Evolutionary conservation across 2,888 invertebrate genomes (phyloP).

Genomic region (Eristalinus sepulchralis): DNA sequence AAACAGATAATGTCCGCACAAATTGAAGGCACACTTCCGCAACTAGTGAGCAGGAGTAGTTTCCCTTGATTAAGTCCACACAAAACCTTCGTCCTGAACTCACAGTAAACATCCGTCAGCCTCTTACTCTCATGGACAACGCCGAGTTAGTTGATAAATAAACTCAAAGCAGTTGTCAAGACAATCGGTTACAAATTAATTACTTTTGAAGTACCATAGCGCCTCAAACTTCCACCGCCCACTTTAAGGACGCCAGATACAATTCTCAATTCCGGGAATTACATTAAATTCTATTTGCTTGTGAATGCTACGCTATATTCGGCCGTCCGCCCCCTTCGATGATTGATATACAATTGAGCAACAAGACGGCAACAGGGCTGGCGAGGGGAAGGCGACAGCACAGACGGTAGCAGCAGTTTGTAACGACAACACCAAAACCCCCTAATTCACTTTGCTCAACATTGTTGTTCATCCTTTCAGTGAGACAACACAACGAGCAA

Average conservation of each 20-base stretch:
- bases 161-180: constrained; percentile 27
- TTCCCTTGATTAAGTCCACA: not conserved
- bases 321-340: constrained; percentile 16
- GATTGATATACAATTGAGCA: constrained; percentile 40
- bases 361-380: not conserved
- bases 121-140: not conserved
- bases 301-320: constrained; percentile 38
- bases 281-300: constrained; percentile 62
- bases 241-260: constrained; percentile 5
- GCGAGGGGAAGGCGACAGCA: not conserved
- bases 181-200: constrained; percentile 56
- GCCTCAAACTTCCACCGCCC: not conserved
- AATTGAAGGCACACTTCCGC: not conserved
- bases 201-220: constrained; percentile 44
- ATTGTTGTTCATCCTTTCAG: constrained; percentile 5
- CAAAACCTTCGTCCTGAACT: not conserved
- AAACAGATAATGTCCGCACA: not conserved
- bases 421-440: constrained; percentile 14
- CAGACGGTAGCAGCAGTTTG: not conserved
- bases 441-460: constrained; percentile 52
- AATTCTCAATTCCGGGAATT: constrained; percentile 36
- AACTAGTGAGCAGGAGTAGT: not conserved
- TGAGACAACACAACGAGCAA: not conserved
- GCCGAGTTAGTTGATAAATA: not conserved
- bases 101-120: not conserved